Evolutionary conservation across 1,140 invertebrate species (phyloP).

Genomic region (Macrostomum lignano): DNA sequence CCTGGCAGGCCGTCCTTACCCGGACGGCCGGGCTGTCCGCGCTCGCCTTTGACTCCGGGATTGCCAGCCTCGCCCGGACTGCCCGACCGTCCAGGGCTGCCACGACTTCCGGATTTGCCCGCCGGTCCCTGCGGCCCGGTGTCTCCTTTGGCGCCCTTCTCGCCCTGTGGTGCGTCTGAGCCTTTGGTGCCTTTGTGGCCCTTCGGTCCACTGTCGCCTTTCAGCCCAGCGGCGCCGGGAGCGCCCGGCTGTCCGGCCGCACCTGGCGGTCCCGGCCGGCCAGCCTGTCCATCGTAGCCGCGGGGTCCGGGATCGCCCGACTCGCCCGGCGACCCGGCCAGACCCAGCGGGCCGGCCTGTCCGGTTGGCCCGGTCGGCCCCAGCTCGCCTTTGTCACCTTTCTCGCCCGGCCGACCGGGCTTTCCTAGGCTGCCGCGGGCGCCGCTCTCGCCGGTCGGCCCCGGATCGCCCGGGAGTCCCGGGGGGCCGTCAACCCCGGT

Average conservation of each 20-base stretch:
- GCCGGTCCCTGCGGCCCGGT: not conserved
- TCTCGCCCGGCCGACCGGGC: no score
- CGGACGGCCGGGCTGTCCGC: conserved; percentile 1
- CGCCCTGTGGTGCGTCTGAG: no score
- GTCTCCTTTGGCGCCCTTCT: not conserved
- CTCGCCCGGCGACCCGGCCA: not conserved
- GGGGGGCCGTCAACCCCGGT: not conserved
- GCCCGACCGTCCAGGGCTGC: no score
- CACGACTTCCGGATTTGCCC: no score
- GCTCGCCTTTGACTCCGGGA: conserved; percentile 2
- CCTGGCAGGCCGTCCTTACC: conserved; percentile 3
- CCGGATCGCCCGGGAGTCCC: no score
- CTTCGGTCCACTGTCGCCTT: no score
- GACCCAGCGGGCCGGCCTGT: conserved; percentile 1
- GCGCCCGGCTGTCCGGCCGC: conserved; percentile 2
- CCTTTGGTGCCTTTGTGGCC: no score
- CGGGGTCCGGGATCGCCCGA: conserved; percentile 4
- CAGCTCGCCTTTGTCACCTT: no score
- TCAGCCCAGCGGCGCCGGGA: no score
- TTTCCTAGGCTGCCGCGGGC: no score
- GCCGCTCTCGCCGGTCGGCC: no score
- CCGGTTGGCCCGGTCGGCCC: conserved; percentile 3
- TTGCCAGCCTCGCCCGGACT: conserved; percentile 2
- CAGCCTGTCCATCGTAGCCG: conserved; percentile 2
- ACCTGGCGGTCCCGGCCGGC: conserved; percentile 2